Percentiles rank a stretch among this genome's conserved stretches.
phyloP scores from a whole-genome alignment of 2,113 vertebrate genomes.

The Chascanopsetta lugubris region DNA sequence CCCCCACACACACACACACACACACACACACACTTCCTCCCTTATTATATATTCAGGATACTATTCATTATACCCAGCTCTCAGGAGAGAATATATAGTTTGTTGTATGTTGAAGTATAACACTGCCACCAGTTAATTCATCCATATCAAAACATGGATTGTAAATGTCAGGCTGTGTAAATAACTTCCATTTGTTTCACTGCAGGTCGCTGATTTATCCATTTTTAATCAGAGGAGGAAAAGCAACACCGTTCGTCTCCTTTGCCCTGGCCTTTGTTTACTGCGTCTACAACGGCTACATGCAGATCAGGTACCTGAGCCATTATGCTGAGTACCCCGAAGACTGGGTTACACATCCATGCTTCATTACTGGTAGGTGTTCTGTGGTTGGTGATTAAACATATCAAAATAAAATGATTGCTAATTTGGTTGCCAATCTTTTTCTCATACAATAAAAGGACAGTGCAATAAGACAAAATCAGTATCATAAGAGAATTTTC shows the following conservation, averaged over 20 bases:
- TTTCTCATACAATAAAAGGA: no score
- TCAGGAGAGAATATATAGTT: no score
- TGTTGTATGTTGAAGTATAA: no score
- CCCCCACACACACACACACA: no score
- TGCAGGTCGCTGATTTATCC: conserved; percentile 89
- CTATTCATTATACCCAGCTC: no score
- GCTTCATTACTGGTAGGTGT: conserved; percentile 87
- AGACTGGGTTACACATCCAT: conserved; percentile 83
- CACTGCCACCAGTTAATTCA: no score
- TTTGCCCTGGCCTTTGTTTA: conserved; percentile 84
- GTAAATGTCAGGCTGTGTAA: not conserved
- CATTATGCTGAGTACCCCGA: conserved; percentile 83
- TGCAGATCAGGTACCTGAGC: conserved; percentile 90
- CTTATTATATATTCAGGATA: no score
- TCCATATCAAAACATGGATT: not conserved
- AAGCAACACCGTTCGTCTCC: conserved; percentile 79
- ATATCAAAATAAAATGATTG: not conserved
- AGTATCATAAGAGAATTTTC: no score
- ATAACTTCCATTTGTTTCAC: not conserved
- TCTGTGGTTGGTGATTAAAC: not conserved
- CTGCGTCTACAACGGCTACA: conserved; percentile 89
- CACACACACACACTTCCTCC: no score
- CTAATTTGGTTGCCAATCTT: no score
- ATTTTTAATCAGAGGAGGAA: conserved; percentile 90
- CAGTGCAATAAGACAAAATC: no score